Percentiles rank a stretch among this genome's conserved stretches.
phyloP scores from a whole-genome alignment of 2,888 invertebrate species.

The Drosophila pseudotakahashii region DNA sequence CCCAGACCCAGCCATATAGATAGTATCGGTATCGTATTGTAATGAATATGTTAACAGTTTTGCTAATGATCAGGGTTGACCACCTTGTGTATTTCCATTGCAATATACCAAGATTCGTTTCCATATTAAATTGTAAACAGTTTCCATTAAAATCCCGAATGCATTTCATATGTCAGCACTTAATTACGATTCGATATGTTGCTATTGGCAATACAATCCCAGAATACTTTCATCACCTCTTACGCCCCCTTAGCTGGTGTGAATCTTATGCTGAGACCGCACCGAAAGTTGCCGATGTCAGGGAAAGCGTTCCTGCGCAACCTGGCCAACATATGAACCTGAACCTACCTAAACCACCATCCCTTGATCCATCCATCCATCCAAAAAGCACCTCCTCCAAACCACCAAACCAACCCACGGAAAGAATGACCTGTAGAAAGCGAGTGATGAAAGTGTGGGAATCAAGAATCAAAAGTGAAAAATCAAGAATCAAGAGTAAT shows the following conservation, averaged over 20 bases:
- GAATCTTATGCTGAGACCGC: conserved; percentile 13
- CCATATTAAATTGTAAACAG: too few relatives aligned
- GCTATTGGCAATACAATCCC: neutral
- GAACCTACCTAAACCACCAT: neutral
- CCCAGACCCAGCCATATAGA: neutral
- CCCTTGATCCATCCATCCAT: neutral
- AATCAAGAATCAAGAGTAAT: neutral
- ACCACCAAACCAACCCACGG: conserved; percentile 7
- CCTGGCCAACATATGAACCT: conserved; percentile 7
- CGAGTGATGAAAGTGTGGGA: neutral
- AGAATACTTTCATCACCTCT: neutral
- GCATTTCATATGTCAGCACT: too few relatives aligned
- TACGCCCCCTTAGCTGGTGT: conserved; percentile 18
- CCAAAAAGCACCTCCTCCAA: conserved; percentile 2
- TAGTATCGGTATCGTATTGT: conserved; percentile 4
- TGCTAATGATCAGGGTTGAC: neutral
- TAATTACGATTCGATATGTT: conserved; percentile 10
- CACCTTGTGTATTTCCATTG: too few relatives aligned
- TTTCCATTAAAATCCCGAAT: too few relatives aligned
- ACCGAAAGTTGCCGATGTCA: conserved; percentile 7
- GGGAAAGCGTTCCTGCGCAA: conserved; percentile 14
- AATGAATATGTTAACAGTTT: neutral
- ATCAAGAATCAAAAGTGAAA: neutral
- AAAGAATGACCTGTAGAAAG: conserved; percentile 3
- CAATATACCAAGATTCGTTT: too few relatives aligned